Evolutionary conservation across 1,140 invertebrate species (phyloP).

Genomic region (Zaprionus inermis): DNA sequence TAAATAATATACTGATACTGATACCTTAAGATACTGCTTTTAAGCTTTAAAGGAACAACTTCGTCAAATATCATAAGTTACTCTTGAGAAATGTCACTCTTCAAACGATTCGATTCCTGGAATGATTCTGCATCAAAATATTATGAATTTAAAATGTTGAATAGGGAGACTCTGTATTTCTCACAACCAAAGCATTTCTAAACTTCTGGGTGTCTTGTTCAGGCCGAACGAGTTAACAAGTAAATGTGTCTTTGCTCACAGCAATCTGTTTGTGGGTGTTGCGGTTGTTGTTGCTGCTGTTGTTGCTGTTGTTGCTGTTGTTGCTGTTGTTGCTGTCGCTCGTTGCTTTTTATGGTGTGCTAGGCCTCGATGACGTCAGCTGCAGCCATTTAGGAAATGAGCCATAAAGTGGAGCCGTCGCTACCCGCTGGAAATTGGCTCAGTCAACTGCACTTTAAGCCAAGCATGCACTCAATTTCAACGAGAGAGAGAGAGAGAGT

Average conservation of each 20-base stretch:
- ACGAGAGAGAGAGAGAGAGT: conserved; percentile 45
- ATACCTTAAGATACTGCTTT: too few relatives aligned
- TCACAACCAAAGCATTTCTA: neutral
- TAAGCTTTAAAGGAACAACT: too few relatives aligned
- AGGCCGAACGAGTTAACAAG: neutral
- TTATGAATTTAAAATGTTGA: too few relatives aligned
- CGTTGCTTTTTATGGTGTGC: conserved; percentile 51
- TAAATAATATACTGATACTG: too few relatives aligned
- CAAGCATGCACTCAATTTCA: conserved; percentile 78
- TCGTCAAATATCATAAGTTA: too few relatives aligned
- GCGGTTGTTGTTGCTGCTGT: too few relatives aligned
- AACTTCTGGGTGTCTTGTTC: neutral
- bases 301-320: conserved; percentile 10
- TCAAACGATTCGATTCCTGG: too few relatives aligned
- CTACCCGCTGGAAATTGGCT: conserved; percentile 61
- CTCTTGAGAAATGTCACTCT: too few relatives aligned
- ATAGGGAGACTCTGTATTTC: too few relatives aligned
- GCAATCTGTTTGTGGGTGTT: conserved; percentile 1
- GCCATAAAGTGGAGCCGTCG: conserved; percentile 65
- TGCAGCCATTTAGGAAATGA: conserved; percentile 77
- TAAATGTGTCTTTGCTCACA: conserved; percentile 8
- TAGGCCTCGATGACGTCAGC: conserved; percentile 55
- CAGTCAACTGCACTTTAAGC: conserved; percentile 66
- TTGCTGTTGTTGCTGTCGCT: conserved; percentile 19
- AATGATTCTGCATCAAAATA: too few relatives aligned